Evolutionary conservation across 2,888 invertebrate genomes (phyloP).

Genomic region (Salpingus planirostris): DNA sequence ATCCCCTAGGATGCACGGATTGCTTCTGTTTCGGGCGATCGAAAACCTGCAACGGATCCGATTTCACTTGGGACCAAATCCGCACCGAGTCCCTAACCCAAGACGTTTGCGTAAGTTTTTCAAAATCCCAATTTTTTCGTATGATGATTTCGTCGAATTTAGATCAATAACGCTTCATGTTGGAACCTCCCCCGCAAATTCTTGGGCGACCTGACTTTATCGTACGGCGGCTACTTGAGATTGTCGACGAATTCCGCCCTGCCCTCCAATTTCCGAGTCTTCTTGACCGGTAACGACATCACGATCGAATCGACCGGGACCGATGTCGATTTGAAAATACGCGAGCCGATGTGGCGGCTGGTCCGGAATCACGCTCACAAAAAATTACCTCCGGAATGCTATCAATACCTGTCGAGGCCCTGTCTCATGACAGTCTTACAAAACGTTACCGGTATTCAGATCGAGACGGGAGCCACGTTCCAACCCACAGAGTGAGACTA

Average conservation of each 20-base stretch:
- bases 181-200: slow-evolving; percentile 74
- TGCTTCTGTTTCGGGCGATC: slow-evolving; percentile 95
- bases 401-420: slow-evolving; percentile 56
- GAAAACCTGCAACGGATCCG: slow-evolving; percentile 69
- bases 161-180: slow-evolving; percentile 45
- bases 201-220: slow-evolving; percentile 77
- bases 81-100: slow-evolving; percentile 45
- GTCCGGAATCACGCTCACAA: slow-evolving; percentile 14
- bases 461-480: slow-evolving; percentile 35
- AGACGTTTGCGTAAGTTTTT: slow-evolving; percentile 29
- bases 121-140: not conserved
- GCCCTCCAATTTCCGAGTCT: slow-evolving; percentile 53
- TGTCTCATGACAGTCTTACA: slow-evolving; percentile 90
- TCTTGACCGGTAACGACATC: slow-evolving; percentile 64
- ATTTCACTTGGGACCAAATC: slow-evolving; percentile 74
- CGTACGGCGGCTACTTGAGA: slow-evolving; percentile 83
- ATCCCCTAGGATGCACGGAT: slow-evolving; percentile 81
- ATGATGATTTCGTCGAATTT: not conserved
- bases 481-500: slow-evolving; percentile 20
- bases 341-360: slow-evolving; percentile 69
- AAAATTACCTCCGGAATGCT: slow-evolving; percentile 36
- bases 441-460: slow-evolving; percentile 69
- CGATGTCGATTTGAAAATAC: slow-evolving; percentile 47
- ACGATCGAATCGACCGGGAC: slow-evolving; percentile 26
- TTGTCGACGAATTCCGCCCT: slow-evolving; percentile 54